Evolutionary conservation across 1,140 invertebrate species (phyloP).

Genomic region (Drosophila bipectinata): DNA sequence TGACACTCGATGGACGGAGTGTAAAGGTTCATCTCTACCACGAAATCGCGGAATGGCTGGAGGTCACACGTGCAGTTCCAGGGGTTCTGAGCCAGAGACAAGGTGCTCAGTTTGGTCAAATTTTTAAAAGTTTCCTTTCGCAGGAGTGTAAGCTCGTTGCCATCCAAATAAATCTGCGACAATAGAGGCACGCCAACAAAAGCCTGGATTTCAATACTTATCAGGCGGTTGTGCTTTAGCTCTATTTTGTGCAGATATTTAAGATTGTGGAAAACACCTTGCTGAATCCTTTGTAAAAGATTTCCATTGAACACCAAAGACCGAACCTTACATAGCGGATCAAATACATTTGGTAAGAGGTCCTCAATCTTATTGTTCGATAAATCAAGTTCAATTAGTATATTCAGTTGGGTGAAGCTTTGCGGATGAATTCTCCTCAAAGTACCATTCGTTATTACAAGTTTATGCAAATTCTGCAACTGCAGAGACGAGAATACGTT

Average conservation of each 20-base stretch:
- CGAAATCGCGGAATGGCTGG: constrained; percentile 90
- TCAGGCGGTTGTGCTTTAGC: constrained; percentile 89
- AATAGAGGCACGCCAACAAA: constrained; percentile 89
- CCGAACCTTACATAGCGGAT: constrained; percentile 88
- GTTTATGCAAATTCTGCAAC: constrained; percentile 91
- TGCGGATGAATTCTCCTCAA: constrained; percentile 88
- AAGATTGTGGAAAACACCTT: constrained; percentile 90
- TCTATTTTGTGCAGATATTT: constrained; percentile 90
- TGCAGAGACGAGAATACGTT: constrained; percentile 88
- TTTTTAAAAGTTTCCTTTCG: constrained; percentile 86
- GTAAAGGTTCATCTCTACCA: constrained; percentile 87
- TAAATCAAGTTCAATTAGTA: constrained; percentile 93
- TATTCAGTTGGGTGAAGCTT: constrained; percentile 89
- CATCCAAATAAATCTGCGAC: constrained; percentile 88
- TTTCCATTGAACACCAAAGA: constrained; percentile 90
- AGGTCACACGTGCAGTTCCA: constrained; percentile 95
- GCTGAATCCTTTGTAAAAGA: constrained; percentile 87
- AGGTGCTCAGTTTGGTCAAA: constrained; percentile 87
- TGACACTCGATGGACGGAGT: constrained; percentile 88
- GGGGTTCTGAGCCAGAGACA: constrained; percentile 91
- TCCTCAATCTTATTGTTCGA: constrained; percentile 89
- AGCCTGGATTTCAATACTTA: constrained; percentile 88
- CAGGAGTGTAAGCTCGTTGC: constrained; percentile 89
- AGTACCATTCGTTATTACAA: constrained; percentile 89
- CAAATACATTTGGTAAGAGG: constrained; percentile 89